Base-by-base conservation (phyloP, 2,113 vertebrate genomes). In the Telmatochromis brichardi region DNA sequence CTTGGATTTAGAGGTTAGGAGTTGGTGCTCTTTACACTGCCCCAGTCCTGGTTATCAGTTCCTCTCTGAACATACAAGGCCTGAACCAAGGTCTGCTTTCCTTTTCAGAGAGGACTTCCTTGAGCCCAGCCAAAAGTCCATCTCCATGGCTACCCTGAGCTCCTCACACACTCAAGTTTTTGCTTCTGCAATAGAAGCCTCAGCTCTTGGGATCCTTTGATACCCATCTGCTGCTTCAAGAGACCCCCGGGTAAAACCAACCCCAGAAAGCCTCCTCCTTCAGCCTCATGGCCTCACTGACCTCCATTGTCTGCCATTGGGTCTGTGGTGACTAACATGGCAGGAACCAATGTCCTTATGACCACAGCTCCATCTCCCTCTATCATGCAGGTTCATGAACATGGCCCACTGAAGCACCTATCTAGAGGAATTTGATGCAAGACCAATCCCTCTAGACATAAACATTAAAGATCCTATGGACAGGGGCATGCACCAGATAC, bases 51-150 rank as follows among this genome's bases (percentile, higher is more conserved):
- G 12, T 0, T 71, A 71, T 13, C n/a, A 15, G n/a, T 71, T 42
- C 2, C 65, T 42, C 65, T 13, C 35, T 42, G n/a, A 6, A 13
- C n/a, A 40, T 40, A 23, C 35, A 40, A 23, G 35, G 7, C n/a
- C 60, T 68, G 11, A 40, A 68, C 33, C 33, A 13, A 68, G 63
- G 10, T 2, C 57, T 60, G 57, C 35, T 68, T 40, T 21, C 63
- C 35, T 23, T 68, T 68, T 13, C 11, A 37, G 63, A 68, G 7
- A 71, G 11, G 37, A 21, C 63, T 71, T 71, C 35, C 1, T 42
- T 23, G 11, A 15, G n/a, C 11, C 35, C n/a, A 42, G 37, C 65
- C 3, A 23, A 71, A 9, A 23, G 0, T 0, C 65, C n/a, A 14
- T 37, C 35, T 23, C 35, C 10, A 5, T 68, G 2, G 63, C 19